Evolutionary conservation across 2,888 invertebrate species (phyloP).

Genomic region (Silvanus unidentatus): DNA sequence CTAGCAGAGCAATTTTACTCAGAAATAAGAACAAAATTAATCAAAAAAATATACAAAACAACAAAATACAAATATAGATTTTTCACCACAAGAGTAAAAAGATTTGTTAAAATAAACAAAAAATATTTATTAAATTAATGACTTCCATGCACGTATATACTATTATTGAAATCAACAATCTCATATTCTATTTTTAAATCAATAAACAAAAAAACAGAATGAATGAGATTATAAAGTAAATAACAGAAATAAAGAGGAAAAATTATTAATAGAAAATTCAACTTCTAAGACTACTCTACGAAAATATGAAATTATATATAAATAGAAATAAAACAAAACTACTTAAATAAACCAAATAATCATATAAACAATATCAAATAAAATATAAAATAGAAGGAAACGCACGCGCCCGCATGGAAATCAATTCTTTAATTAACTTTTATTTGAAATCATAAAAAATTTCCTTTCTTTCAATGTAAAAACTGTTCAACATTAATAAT

Average conservation of each 20-base stretch:
- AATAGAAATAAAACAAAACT: background rate
- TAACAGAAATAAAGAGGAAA: constrained; percentile 5
- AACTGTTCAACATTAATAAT: background rate
- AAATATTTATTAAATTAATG: constrained; percentile 14
- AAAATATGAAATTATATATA: background rate
- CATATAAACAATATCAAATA: constrained; percentile 26
- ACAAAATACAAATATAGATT: too few species aligned
- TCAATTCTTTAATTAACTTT: constrained; percentile 31
- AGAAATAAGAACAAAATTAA: too few species aligned
- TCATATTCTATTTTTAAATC: background rate
- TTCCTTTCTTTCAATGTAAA: background rate
- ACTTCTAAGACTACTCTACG: constrained; percentile 6
- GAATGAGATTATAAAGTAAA: background rate
- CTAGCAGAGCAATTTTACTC: too few species aligned
- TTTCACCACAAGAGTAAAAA: too few species aligned
- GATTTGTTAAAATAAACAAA: constrained; percentile 5
- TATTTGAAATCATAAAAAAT: constrained; percentile 1
- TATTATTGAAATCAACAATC: background rate
- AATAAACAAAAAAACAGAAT: background rate
- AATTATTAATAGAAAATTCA: constrained; percentile 4
- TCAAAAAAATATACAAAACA: background rate
- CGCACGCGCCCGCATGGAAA: constrained; percentile 50
- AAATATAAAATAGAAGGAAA: constrained; percentile 21
- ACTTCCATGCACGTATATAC: constrained; percentile 37
- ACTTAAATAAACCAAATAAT: too few species aligned